Evolutionary conservation across 2,888 invertebrate species (phyloP).

Genomic region (Sympetrum striolatum): DNA sequence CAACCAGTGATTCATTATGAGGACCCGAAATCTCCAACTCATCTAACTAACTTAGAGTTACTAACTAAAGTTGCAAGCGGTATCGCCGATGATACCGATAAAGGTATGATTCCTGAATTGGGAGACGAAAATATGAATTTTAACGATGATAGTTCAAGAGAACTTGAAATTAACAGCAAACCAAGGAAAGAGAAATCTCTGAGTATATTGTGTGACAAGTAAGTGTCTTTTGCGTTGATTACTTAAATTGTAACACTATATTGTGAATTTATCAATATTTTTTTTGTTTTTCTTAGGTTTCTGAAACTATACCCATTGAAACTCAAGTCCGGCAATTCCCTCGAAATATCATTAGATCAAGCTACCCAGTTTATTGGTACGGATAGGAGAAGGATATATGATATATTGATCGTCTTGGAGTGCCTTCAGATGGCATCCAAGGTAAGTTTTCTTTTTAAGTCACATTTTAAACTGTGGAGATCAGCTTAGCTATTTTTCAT

Average conservation of each 20-base stretch:
- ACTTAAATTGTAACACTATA: background rate
- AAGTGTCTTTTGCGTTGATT: slow-evolving; percentile 50
- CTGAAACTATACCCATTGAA: slow-evolving; percentile 65
- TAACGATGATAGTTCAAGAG: background rate
- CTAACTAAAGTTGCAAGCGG: slow-evolving; percentile 70
- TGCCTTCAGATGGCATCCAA: slow-evolving; percentile 74
- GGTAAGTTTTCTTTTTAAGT: slow-evolving; percentile 52
- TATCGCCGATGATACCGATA: slow-evolving; percentile 62
- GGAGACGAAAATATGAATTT: background rate
- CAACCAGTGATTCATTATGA: background rate
- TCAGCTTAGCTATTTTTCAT: background rate
- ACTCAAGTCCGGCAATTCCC: slow-evolving; percentile 59
- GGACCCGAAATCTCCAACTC: slow-evolving; percentile 57
- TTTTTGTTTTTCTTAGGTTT: slow-evolving; percentile 59
- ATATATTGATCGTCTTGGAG: slow-evolving; percentile 76
- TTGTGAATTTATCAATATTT: background rate
- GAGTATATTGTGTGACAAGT: slow-evolving; percentile 69
- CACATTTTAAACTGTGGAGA: slow-evolving; percentile 48
- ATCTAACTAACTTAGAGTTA: slow-evolving; percentile 72
- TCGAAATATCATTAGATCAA: slow-evolving; percentile 68
- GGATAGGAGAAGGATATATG: slow-evolving; percentile 74
- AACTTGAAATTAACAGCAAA: slow-evolving; percentile 45
- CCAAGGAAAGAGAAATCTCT: slow-evolving; percentile 67
- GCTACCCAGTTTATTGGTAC: slow-evolving; percentile 70
- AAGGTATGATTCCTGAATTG: background rate